phyloP scores from a whole-genome alignment of 2,888 invertebrate genomes.

The Lasioglossum malachurum region DNA sequence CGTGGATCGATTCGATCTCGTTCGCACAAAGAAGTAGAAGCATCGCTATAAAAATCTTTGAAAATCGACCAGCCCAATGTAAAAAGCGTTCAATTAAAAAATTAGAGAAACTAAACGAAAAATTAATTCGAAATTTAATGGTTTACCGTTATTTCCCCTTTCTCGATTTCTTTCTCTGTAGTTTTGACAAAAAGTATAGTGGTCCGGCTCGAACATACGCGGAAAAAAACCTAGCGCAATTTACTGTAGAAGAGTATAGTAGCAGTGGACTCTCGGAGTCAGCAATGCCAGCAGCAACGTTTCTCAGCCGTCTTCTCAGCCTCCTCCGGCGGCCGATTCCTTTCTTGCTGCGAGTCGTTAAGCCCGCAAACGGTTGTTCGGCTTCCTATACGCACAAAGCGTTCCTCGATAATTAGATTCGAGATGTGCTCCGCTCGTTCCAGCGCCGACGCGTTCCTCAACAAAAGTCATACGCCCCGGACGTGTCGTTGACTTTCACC shows the following conservation, averaged over 20 bases:
- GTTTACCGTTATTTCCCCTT: not conserved
- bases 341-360: constrained; percentile 71
- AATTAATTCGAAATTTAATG: not conserved
- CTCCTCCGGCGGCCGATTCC: constrained; percentile 51
- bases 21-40: not conserved
- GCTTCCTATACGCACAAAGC: constrained; percentile 76
- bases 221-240: not conserved
- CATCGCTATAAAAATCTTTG: not conserved
- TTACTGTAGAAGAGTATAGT: not conserved
- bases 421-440: constrained; percentile 68
- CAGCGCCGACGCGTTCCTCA: constrained; percentile 22
- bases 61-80: not conserved
- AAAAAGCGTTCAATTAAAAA: not conserved
- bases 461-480: constrained; percentile 36
- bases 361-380: constrained; percentile 70
- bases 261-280: not conserved
- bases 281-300: constrained; percentile 15
- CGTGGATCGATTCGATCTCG: not conserved
- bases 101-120: not conserved
- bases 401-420: constrained; percentile 81
- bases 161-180: not conserved
- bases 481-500: constrained; percentile 56
- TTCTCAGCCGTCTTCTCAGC: constrained; percentile 57
- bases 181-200: not conserved
- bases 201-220: not conserved